Evolutionary conservation across 2,113 vertebrate genomes (phyloP).

Genomic region (Apistogramma diplotaenia): DNA sequence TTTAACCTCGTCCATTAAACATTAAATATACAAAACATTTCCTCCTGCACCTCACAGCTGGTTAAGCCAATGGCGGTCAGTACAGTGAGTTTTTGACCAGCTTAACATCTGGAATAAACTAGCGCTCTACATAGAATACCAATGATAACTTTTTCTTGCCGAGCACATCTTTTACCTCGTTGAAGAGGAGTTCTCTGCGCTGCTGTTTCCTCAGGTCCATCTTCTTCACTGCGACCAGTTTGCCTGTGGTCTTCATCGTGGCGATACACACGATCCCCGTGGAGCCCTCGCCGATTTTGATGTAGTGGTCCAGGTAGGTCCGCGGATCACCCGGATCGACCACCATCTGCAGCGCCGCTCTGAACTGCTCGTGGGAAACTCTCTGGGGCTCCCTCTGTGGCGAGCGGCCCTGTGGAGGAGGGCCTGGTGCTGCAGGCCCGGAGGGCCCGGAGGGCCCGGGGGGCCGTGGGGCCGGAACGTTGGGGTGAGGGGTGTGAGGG

Average conservation of each 20-base stretch:
- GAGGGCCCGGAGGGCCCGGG: background rate
- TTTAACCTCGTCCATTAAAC: accelerated
- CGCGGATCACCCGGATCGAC: slow-evolving; percentile 90
- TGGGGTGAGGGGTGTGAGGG: slow-evolving; percentile 71
- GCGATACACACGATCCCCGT: slow-evolving; percentile 93
- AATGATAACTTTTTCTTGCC: background rate
- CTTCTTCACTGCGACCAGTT: slow-evolving; percentile 93
- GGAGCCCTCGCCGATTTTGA: slow-evolving; percentile 95
- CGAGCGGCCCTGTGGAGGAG: slow-evolving; percentile 66
- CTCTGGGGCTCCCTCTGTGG: slow-evolving; percentile 88
- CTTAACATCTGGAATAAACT: background rate
- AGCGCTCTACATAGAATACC: background rate
- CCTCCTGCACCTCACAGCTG: background rate
- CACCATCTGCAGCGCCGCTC: slow-evolving; percentile 91
- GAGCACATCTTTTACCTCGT: slow-evolving; percentile 78
- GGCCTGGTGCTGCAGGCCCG: background rate
- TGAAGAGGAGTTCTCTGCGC: slow-evolving; percentile 91
- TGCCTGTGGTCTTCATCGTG: slow-evolving; percentile 85
- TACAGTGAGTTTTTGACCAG: background rate
- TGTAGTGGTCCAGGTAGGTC: slow-evolving; percentile 92
- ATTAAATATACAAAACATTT: background rate
- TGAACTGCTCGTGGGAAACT: slow-evolving; percentile 93
- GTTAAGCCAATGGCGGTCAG: background rate
- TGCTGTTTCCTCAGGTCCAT: slow-evolving; percentile 97
- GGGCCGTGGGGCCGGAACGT: slow-evolving; percentile 57